Base-by-base conservation (phyloP, 2,888 invertebrate species). In the Lacanobia wlatinum region DNA sequence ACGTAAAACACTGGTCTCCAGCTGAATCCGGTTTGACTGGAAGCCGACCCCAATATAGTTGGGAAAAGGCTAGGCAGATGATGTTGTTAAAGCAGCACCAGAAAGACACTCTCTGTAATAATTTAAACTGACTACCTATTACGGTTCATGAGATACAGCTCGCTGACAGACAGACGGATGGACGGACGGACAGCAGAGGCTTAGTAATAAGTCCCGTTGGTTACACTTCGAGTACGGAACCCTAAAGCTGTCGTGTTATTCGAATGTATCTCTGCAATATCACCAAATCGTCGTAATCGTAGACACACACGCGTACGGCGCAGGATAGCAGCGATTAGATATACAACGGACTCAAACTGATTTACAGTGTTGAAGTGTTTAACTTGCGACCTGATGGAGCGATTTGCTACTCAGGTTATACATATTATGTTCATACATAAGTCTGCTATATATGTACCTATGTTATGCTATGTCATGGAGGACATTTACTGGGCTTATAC, bases 291-390 rank as follows among this genome's bases (percentile, higher is more conserved):
- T 40, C 68, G 40, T 52, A 65, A 56, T 69, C 55, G 38, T 40
- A 40, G 10, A 70, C 69, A 56, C 55, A 8, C 46, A 23, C 46
- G 56, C 28, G 34, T 34, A 34, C 34, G 34, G 34, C 6, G 14
- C 16, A 5, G 66, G 59, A 67, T 67, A 69, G 53, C 53, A 53
- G 53, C 53, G 67, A 69, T 69, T 21, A 66, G 67, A 67, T 69
- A 69, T 34, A 10, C 34, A 34, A 43, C 53, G 40, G 52, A 28
- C 38, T 43, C 66, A 53, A 23, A 53, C 53, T 53, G 53, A 53
- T 53, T 53, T 23, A 53, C 16, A 53, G 23, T 16, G 53, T 21
- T 52, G 21, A 23, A 53, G 53, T 53, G 23, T 53, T 7, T 14
- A 53, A 16, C 53, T 23, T 12, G 53, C 2, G 53, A 28, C 16